phyloP scores from a whole-genome alignment of 2,113 vertebrate genomes.

The Chloropsis cyanopogon region DNA sequence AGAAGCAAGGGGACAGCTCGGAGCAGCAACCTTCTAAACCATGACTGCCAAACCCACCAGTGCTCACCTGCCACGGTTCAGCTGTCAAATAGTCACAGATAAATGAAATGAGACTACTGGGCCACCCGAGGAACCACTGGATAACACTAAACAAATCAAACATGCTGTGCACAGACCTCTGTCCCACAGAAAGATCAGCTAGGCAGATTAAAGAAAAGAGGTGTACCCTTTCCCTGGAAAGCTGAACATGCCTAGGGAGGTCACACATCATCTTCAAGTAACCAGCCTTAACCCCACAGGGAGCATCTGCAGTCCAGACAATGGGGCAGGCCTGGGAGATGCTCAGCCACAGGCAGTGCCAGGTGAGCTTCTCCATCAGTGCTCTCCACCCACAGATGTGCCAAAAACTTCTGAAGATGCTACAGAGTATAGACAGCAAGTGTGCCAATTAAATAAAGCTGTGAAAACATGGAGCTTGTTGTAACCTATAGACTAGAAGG shows the following conservation, averaged over 20 bases:
- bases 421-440: neutral
- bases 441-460: neutral
- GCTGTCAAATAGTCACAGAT: neutral
- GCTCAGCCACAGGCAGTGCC: neutral
- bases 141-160: neutral
- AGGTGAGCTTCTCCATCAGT: neutral
- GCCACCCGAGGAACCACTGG: neutral
- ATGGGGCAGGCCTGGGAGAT: neutral
- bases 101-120: neutral
- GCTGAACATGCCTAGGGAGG: neutral
- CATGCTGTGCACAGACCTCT: neutral
- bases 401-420: neutral
- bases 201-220: neutral
- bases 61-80: neutral
- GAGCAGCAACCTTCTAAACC: neutral
- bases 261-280: neutral
- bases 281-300: neutral
- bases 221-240: neutral
- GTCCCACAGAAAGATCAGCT: neutral
- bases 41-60: neutral
- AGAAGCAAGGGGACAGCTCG: neutral
- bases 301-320: neutral
- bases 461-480: neutral
- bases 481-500: neutral
- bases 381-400: neutral